Evolutionary conservation across 2,888 invertebrate genomes (phyloP).

Genomic region (Apotomis betuletana): DNA sequence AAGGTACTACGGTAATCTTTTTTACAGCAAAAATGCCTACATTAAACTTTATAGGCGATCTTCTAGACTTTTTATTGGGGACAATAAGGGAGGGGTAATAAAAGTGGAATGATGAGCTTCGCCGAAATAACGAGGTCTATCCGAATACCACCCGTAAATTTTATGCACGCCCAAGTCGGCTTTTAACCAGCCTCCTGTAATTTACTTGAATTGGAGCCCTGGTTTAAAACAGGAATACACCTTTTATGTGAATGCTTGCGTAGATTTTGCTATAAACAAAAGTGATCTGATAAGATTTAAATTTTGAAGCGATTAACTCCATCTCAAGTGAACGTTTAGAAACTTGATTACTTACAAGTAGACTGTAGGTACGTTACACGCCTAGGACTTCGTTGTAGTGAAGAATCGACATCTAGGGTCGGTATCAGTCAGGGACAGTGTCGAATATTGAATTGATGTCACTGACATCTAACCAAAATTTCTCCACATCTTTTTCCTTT

Average conservation of each 20-base stretch:
- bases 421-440: too few species aligned
- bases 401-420: too few species aligned
- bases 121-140: constrained; percentile 51
- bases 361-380: too few species aligned
- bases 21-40: constrained; percentile 60
- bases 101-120: constrained; percentile 63
- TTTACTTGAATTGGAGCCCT: constrained; percentile 35
- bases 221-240: constrained; percentile 34
- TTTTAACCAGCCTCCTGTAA: constrained; percentile 39
- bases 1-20: constrained; percentile 38
- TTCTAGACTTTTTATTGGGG: constrained; percentile 75
- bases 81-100: constrained; percentile 75
- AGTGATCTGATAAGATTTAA: background rate
- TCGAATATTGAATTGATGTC: too few species aligned
- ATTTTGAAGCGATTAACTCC: background rate
- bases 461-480: too few species aligned
- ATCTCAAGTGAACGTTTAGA: background rate
- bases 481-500: too few species aligned
- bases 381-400: too few species aligned
- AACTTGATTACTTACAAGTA: too few species aligned
- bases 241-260: constrained; percentile 12
- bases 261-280: constrained; percentile 9
- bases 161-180: constrained; percentile 41
- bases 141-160: constrained; percentile 48
- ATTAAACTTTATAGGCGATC: constrained; percentile 71